Evolutionary conservation across 2,113 vertebrate species (phyloP).

Genomic region (Bagarius yarrelli): DNA sequence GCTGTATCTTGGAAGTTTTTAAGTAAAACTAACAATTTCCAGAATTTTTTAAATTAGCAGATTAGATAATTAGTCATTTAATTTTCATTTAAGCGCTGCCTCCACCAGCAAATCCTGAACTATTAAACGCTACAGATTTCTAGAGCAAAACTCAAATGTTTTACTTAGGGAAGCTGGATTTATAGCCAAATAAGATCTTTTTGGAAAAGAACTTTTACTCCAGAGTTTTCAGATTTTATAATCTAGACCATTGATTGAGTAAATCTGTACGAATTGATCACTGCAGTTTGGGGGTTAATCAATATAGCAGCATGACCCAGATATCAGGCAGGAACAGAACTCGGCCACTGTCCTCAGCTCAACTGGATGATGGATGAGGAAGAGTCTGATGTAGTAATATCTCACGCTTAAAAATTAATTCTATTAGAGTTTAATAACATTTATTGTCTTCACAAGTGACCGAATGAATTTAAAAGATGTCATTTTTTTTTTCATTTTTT

Average conservation of each 20-base stretch:
- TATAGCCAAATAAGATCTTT: background rate
- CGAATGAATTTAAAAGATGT: background rate
- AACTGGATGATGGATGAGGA: background rate
- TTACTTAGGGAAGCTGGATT: background rate
- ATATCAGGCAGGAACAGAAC: constrained; percentile 13
- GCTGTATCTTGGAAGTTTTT: background rate
- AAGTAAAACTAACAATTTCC: background rate
- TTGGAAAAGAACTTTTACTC: background rate
- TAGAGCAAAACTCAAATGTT: background rate
- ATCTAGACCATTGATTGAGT: background rate
- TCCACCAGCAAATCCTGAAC: background rate
- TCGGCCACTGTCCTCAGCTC: background rate
- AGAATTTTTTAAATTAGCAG: too few species aligned
- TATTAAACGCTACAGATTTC: background rate
- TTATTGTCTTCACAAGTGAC: background rate
- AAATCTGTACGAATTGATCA: constrained; percentile 34
- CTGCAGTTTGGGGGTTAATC: constrained; percentile 17
- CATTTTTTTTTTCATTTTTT: background rate
- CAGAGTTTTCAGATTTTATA: background rate
- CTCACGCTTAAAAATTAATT: background rate
- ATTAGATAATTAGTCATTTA: background rate
- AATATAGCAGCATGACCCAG: constrained; percentile 28
- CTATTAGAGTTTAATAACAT: background rate
- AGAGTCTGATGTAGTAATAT: background rate
- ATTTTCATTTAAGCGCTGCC: background rate